These are phyloP conservation scores for Protonemura montana DNA, from an alignment of 2,888 invertebrate species.

Conservation along the genomic window DNA sequence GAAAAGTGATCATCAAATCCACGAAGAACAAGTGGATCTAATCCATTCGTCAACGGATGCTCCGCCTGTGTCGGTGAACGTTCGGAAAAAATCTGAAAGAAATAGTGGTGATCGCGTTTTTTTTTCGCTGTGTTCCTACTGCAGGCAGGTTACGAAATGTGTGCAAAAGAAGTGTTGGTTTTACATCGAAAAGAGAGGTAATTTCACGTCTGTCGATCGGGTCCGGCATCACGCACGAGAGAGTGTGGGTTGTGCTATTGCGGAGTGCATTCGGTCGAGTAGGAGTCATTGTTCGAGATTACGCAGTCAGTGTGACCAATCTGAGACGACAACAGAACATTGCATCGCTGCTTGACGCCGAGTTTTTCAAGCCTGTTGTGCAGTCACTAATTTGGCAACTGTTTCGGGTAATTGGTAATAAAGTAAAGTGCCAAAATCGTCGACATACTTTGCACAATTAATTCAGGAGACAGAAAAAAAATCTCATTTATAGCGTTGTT, in stretches of 20 bases:
- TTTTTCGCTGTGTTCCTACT: neutral
- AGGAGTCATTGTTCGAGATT: neutral
- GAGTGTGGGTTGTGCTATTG: neutral
- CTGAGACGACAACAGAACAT: neutral
- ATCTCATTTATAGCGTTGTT: neutral
- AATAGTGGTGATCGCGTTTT: neutral
- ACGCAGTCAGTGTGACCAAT: neutral
- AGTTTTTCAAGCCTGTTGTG: neutral
- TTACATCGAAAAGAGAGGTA: neutral
- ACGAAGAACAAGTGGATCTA: neutral
- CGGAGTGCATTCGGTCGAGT: neutral
- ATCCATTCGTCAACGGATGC: neutral
- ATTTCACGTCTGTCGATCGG: neutral
- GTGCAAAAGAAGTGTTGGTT: neutral
- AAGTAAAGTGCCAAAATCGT: neutral
- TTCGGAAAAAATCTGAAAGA: neutral
- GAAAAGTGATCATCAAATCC: neutral
- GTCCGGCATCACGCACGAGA: neutral
- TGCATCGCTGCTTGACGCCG: neutral
- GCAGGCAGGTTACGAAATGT: neutral
- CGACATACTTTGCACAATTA: neutral
- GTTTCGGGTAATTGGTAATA: neutral
- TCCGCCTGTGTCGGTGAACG: neutral
- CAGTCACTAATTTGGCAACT: neutral
- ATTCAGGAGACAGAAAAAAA: too few species aligned